Evolutionary conservation across 2,797 vertebrate species (phyloP).

Genomic region (Picus viridis): DNA sequence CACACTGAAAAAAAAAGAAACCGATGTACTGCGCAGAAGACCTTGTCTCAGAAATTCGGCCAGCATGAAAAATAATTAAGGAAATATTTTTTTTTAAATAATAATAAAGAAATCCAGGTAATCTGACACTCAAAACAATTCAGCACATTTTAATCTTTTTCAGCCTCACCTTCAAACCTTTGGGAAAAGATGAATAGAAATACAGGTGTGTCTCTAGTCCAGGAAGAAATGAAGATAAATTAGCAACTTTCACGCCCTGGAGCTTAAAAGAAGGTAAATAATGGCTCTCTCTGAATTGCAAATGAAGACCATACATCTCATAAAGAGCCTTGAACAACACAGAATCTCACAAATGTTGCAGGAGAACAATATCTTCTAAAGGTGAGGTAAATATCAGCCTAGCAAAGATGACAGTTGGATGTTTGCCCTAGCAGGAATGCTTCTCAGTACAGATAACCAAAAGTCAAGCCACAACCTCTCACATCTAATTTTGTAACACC

Average conservation of each 20-base stretch:
- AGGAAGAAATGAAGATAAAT: conserved; percentile 26
- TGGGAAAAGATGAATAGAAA: neutral
- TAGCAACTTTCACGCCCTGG: neutral
- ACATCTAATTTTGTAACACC: conserved; percentile 9
- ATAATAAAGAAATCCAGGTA: neutral
- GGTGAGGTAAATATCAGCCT: neutral
- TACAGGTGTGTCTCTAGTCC: neutral
- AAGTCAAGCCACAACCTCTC: conserved; percentile 5
- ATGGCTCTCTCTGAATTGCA: neutral
- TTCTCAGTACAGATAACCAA: fast-evolving
- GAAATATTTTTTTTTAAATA: neutral
- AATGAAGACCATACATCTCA: neutral
- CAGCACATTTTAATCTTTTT: neutral
- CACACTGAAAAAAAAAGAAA: neutral
- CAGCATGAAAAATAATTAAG: neutral
- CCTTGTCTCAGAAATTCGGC: neutral
- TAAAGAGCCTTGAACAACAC: neutral
- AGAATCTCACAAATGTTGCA: neutral
- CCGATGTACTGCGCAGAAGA: neutral
- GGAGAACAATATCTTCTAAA: neutral
- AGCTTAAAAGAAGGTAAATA: neutral
- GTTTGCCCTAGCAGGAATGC: neutral
- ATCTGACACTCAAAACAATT: neutral
- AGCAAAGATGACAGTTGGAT: neutral
- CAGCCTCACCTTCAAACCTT: neutral